Base-by-base conservation (phyloP, 2,797 vertebrate species). In the Acanthiza pusilla region DNA sequence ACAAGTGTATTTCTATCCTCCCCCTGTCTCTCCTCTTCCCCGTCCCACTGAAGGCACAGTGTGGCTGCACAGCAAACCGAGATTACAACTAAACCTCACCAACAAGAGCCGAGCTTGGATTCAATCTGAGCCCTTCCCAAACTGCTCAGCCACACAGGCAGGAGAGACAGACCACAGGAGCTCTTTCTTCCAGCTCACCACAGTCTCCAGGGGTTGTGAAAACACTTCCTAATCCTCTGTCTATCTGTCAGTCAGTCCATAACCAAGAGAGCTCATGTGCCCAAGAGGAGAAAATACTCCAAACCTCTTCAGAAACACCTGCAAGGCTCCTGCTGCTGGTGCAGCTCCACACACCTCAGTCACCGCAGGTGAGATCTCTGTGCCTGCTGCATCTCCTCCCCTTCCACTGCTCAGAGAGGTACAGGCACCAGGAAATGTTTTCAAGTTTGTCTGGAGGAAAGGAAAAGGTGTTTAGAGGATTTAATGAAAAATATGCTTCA, bases 281-380 rank as follows among this genome's bases (percentile, higher is more conserved):
- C 60, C 53, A 48, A 61, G 43, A 34, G 23, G 34, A 86, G 45
- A 45, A 88, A 66, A 78, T 5, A 13, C 6, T 61, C 63, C 27
- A 57, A 14, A 10, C 3, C 11, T 55, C 48, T 91, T 23, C n/a
- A 30, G 16, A 40, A 65, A n/a, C 13, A 58, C 6, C 36, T 57
- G 45, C 67, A 58, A 0, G 4, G 16, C 57, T 74, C 14, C 60
- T 45, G 50, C 58, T 71, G 27, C 60, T 50, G 50, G 22, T n/a
- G 25, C 27, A 20, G 8, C 58, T 34, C 55, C 66, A 36, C 71
- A 76, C 43, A 20, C 22, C 32, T 63, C 47, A 29, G 45, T 19
- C 62, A 45, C 10, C 58, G 38, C 43, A 54, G 75, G 45, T 27
- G 34, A 62, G 2, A 10, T 0, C 57, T 1, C 2, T 27, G 1